Base-by-base conservation (phyloP, 2,797 vertebrate species). In the Mus minutoides region DNA sequence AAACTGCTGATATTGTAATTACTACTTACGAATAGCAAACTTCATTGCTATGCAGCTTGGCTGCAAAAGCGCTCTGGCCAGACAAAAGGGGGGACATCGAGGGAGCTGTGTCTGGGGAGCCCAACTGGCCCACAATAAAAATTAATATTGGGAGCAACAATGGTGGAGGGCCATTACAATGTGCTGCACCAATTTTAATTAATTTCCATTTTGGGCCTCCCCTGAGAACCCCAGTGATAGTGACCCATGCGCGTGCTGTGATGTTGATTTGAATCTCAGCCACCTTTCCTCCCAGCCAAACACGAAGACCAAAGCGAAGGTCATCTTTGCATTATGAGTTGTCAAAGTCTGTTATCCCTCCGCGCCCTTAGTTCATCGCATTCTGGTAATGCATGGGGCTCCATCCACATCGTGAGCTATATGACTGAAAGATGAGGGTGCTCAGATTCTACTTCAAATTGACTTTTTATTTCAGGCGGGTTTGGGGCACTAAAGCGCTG, bases 1-100 rank as follows among this genome's bases (percentile, higher is more conserved):
- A 99, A 99, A 99, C 99, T 99, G 99, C 99, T 99, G 99, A 99
- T 99, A 99, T 99, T 99, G 99, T 99, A 99, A 99, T 99, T 99
- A 99, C 99, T 99, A 99, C 99, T 99, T 98, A 99, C 99, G 98
- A 99, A 99, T 99, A 98, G 99, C 98, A 98, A 97, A 98, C 99
- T 99, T 99, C 99, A 99, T 99, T 99, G 99, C 99, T 99, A 99
- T 99, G 99, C 99, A 98, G 99, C 98, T 97, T 98, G 98, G 99
- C 99, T 99, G 98, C 98, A 99, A 98, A 98, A 98, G 98, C 97
- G 98, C 98, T 98, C 98, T 98, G 99, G 98, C 98, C 98, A 99
- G 98, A 99, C 99, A 99, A 99, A 99, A 99, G 99, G 98, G 98
- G 98, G 98, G 98, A 98, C 98, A 99, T 98, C 98, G 95, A 98